Base-by-base conservation (phyloP, 2,797 vertebrate species). In the Rousettus madagascariensis region DNA sequence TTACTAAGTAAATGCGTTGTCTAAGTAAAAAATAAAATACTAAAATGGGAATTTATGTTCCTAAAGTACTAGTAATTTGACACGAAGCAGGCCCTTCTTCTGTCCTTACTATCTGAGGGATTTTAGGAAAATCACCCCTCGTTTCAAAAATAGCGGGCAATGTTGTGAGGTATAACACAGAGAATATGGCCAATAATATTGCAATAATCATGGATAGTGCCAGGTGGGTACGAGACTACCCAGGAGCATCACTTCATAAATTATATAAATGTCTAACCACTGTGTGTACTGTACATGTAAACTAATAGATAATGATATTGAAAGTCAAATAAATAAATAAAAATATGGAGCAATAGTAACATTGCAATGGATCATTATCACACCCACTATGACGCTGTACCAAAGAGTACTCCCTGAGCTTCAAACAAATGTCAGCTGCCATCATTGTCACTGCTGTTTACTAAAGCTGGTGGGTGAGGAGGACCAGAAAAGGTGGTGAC, bases 21-120 rank as follows among this genome's bases (percentile, higher is more conserved):
- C 55, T 69, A 49, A 63, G n/a, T 51, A 84, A 89, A 89, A 91
- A 96, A 65, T 85, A 33, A 85, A 86, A 85, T 57, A 28, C 33
- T 5, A n/a, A 78, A 82, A 79, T 28, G 16, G 49, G 41, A 74
- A 88, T 43, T 38, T 53, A 86, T 90, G 59, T 65, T 59, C 12
- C 57, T n/a, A 16, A 85, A 82, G 12, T 59, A 26, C 63, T 10
- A 72, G 65, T 30, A 77, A 96, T 43, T 71, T 22, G 5, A 43
- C 41, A 79, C 0, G 2, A 33, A 71, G 19, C 8, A 43, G 16
- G 26, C 12, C 26, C 12, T 4, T 77, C 20, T 49, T 66, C n/a
- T 72, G 4, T 80, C 49, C 19, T 80, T 53, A 41, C 38, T 22
- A 66, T 3, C 13, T 68, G 30, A 6, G 3, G n/a, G 10, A 78